Evolutionary conservation across 2,113 vertebrate species (phyloP), one percentile per base, ranked within the genome.

Genomic region (Gymnorhina tibicen): DNA sequence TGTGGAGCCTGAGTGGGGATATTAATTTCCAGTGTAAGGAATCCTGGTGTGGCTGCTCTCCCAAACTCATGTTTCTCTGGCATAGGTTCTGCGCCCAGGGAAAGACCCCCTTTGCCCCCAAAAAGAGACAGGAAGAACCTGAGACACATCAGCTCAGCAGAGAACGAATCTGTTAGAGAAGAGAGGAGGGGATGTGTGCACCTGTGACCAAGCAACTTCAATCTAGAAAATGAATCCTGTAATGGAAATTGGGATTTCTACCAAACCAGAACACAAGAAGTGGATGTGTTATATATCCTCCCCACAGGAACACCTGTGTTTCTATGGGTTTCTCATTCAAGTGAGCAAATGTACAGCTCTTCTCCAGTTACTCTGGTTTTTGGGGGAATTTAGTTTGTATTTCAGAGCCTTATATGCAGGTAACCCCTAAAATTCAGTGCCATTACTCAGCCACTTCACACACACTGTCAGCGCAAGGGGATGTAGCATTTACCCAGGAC

Each of bases 31-130:
- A 39, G 4, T 11, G 8, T 2, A 2, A 44, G 35, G 58, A 22
- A 42, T 73, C 10, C 20, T 2, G 32, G 30, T 47, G 42, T 50
- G 80, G 35, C 19, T 85, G 6, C 53, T 89, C 46, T 84, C 44
- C 37, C 37, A 86, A 10, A 44, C 3, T 44, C 2, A 3, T 0
- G 0, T 5, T 20, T 52, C 37, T 58, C 46, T 73, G 46, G 73
- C 80, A 79, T 1, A 69, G 7, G 33, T 30, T 35, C n/a, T 85
- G 58, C 8, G 18, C 28, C 6, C 13, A 24, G 33, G 56, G 28
- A 66, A 58, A 23, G 37, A 37, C 8, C 23, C 58, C 13, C 11
- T 19, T 22, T 39, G 47, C 10, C 39, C 88, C 42, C 4, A 49
- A 58, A n/a, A n/a, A 13, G 37, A 23, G 22, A 35, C 5, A 84